Evolutionary conservation across 2,888 invertebrate species (phyloP), one percentile per base, ranked within the genome.

Genomic region (Ephialtes manifestator): DNA sequence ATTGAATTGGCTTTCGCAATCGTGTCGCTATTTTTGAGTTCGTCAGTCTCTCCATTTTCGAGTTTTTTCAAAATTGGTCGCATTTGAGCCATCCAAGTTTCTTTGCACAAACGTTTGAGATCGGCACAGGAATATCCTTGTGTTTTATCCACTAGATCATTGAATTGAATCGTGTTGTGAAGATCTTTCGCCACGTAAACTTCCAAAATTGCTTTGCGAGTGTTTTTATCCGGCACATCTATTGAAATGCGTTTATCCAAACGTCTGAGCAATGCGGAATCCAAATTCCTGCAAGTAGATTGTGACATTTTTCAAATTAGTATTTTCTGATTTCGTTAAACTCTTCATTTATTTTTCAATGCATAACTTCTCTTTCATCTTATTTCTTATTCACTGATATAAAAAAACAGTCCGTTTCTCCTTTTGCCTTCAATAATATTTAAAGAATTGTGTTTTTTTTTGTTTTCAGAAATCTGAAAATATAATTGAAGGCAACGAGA

Each of bases 71-170:
- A 95, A 89, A 96, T 95, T 90, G 96, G 96, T 91, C 98, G 95
- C 31, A 98, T 95, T 35, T 96, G 96, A 39, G 95, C 95, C 98
- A 99, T 98, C 80, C 97, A 96, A 0, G 98, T 97, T 95, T 99
- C 98, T 94, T 98, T 98, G 92, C 98, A 98, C 43, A 98, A 96
- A 87, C 97, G 94, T 90, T 97, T 97, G 70, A 99, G 96, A 92
- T 99, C 99, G 13, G 98, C 97, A 0, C 98, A 98, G 0, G 98
- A 98, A 92, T 98, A 99, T 4, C 97, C 96, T 15, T 96, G 96
- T 0, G 97, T 97, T 76, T 94, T 92, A 4, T 93, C 89, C 0
- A 96, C 95, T 87, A 97, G 90, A 46, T 94, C 92, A 4, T 93
- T 88, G 58, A 95, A 95, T 79, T 95, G 94, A 4, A 94, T 90